A percentile compares a stretch with the other conserved stretches of the same genome.
phyloP scores from a whole-genome alignment of 2,888 invertebrate species.

The Trachelus troglodyta region DNA sequence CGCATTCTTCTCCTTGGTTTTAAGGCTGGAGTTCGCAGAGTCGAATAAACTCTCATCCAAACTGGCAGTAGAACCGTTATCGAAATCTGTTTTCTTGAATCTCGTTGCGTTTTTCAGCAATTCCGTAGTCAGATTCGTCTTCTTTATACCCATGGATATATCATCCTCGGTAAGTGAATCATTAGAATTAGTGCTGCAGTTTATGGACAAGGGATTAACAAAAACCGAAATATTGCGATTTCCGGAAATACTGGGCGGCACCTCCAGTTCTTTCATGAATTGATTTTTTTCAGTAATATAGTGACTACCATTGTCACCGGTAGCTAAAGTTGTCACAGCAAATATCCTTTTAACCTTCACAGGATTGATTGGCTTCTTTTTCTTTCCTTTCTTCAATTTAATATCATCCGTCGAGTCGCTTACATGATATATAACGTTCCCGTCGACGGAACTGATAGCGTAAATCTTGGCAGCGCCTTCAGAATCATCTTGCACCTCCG shows the following conservation, averaged over 20 bases:
- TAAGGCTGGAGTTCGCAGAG: conserved; percentile 48
- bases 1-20: conserved; percentile 54
- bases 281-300: conserved; percentile 66
- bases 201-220: conserved; percentile 72
- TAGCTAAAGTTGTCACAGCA: conserved; percentile 69
- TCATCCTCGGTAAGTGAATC: conserved; percentile 63
- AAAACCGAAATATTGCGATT: conserved; percentile 73
- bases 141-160: conserved; percentile 38
- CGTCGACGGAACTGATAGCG: conserved; percentile 85
- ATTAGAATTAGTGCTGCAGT: conserved; percentile 57
- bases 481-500: conserved; percentile 56
- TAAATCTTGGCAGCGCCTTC: conserved; percentile 73
- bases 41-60: conserved; percentile 62
- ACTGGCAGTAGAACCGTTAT: conserved; percentile 57
- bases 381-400: conserved; percentile 45
- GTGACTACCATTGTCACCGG: conserved; percentile 63
- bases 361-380: conserved; percentile 56
- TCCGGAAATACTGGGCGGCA: conserved; percentile 67
- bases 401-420: conserved; percentile 64
- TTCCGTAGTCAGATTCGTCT: conserved; percentile 45
- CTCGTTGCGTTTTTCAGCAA: conserved; percentile 59
- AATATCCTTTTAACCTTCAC: conserved; percentile 68
- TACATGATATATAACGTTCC: conserved; percentile 78
- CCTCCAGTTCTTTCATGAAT: conserved; percentile 67
- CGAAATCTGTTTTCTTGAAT: conserved; percentile 56